Evolutionary conservation across 2,113 vertebrate species (phyloP).

Genomic region (Channa maculata): DNA sequence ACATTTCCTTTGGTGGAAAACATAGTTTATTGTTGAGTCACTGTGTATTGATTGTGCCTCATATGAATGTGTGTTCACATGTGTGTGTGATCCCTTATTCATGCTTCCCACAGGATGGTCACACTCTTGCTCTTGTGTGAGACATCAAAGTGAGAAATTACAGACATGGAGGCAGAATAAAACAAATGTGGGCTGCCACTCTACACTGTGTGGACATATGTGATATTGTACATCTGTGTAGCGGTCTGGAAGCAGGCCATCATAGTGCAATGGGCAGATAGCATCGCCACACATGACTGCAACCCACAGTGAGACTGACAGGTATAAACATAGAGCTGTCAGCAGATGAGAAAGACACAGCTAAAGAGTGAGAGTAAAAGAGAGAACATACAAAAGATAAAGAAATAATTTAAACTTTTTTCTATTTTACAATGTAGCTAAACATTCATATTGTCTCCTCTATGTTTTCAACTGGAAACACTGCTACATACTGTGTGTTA

Average conservation of each 20-base stretch:
- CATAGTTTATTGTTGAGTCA: conserved; percentile 51
- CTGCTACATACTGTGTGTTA: neutral
- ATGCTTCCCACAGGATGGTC: conserved; percentile 60
- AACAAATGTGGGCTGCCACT: conserved; percentile 58
- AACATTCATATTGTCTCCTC: conserved; percentile 29
- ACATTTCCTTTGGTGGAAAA: conserved; percentile 16
- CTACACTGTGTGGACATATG: conserved; percentile 10
- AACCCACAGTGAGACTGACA: conserved; percentile 71
- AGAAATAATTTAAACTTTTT: conserved; percentile 20
- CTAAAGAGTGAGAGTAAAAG: conserved; percentile 24
- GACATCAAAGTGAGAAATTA: conserved; percentile 69
- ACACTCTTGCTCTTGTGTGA: conserved; percentile 54
- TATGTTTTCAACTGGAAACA: conserved; percentile 32
- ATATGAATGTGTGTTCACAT: conserved; percentile 5
- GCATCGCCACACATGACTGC: conserved; percentile 72
- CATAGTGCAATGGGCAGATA: conserved; percentile 64
- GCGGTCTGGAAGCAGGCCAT: conserved; percentile 61
- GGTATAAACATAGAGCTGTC: conserved; percentile 67
- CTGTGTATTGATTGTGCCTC: conserved; percentile 21
- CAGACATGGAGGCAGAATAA: conserved; percentile 59
- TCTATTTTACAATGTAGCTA: conserved; percentile 38
- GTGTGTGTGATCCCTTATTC: conserved; percentile 32
- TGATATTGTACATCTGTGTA: conserved; percentile 43
- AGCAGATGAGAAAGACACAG: conserved; percentile 18
- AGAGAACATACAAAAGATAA: conserved; percentile 36